Evolutionary conservation across 2,888 invertebrate species (phyloP).

Genomic region (Slavum lentiscoides): DNA sequence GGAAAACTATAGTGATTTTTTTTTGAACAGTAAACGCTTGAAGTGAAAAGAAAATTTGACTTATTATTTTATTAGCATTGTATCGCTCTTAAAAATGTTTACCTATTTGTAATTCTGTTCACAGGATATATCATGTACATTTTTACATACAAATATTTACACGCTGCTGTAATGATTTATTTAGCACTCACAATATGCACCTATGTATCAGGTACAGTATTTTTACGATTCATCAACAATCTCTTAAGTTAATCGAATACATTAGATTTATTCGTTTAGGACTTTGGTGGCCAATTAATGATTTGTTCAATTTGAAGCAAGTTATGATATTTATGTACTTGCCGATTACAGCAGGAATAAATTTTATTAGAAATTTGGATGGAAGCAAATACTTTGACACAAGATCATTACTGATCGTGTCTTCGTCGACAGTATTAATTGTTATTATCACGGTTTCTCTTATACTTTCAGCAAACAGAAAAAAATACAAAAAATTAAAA

Average conservation of each 20-base stretch:
- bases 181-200: conserved; percentile 13
- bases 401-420: not conserved
- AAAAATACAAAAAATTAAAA: conserved; percentile 10
- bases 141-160: not conserved
- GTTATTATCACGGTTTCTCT: not conserved
- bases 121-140: conserved; percentile 23
- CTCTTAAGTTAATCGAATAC: not conserved
- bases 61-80: too few species aligned
- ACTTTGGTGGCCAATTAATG: conserved; percentile 25
- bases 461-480: not conserved
- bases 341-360: not conserved
- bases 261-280: conserved; percentile 8
- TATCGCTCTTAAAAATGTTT: too few species aligned
- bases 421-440: conserved; percentile 12
- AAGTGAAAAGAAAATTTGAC: too few species aligned
- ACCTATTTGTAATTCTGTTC: not conserved
- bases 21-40: too few species aligned
- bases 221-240: not conserved
- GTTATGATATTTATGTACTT: not conserved
- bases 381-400: conserved; percentile 18
- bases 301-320: not conserved
- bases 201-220: conserved; percentile 7
- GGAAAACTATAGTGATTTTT: too few species aligned
- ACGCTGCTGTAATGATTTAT: not conserved
- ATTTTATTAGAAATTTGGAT: conserved; percentile 18